phyloP scores from a whole-genome alignment of 2,113 vertebrate species.

The Ciconia maguari region DNA sequence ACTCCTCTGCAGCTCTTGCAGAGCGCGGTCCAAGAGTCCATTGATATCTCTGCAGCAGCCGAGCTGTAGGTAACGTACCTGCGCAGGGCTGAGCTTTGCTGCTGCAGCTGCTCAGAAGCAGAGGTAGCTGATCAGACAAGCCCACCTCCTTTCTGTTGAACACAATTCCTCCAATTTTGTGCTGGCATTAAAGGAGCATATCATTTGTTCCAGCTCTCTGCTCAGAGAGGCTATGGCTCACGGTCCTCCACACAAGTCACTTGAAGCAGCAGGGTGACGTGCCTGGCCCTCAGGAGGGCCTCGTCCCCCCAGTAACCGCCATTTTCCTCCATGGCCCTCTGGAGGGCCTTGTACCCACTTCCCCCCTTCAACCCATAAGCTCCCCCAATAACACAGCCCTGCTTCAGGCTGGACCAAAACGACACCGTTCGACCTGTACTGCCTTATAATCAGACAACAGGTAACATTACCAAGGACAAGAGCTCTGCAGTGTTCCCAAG shows the following conservation, averaged over 20 bases:
- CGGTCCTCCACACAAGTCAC: accelerated
- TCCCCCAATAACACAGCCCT: background rate
- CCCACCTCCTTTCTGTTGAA: background rate
- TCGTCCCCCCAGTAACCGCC: background rate
- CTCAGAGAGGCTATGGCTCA: background rate
- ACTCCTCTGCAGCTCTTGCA: background rate
- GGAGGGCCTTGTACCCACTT: background rate
- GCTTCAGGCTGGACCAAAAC: background rate
- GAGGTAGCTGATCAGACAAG: background rate
- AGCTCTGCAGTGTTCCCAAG: background rate
- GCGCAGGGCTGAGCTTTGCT: background rate
- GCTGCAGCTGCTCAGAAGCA: background rate
- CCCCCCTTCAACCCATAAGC: background rate
- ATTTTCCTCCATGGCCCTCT: background rate
- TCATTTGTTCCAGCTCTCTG: background rate
- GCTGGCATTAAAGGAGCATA: background rate
- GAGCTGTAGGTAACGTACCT: accelerated
- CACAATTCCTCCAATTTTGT: background rate
- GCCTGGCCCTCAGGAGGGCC: background rate
- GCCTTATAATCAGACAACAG: background rate
- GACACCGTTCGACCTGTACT: accelerated
- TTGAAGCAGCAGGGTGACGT: background rate
- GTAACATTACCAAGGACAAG: background rate
- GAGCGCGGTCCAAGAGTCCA: background rate
- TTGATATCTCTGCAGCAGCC: accelerated